These are phyloP conservation scores for Paratrypauchen microcephalus DNA, from an alignment of 2,797 vertebrate genomes.

Conservation along the genomic window DNA sequence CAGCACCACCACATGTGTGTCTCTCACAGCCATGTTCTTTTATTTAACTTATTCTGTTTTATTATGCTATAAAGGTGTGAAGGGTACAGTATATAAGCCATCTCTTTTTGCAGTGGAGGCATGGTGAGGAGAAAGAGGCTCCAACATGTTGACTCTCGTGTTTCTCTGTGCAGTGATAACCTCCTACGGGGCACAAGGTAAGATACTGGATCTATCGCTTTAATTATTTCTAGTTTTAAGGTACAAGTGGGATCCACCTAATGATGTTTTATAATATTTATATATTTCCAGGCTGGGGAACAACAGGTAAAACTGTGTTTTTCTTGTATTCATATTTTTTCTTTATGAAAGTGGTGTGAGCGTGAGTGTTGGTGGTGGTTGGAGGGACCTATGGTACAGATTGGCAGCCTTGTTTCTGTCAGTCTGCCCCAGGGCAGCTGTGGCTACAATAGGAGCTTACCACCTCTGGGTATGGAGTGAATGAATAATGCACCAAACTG, in stretches of 20 bases:
- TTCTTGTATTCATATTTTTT: neutral
- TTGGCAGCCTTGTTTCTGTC: no score
- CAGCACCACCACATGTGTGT: conserved; percentile 39
- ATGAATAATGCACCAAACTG: no score
- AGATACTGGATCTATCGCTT: neutral
- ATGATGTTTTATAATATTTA: neutral
- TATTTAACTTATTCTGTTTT: conserved; percentile 23
- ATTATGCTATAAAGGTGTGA: conserved; percentile 10
- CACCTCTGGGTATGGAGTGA: no score
- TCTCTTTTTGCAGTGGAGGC: conserved; percentile 8
- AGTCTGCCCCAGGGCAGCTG: no score
- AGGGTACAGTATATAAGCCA: conserved; percentile 47
- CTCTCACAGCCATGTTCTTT: conserved; percentile 51
- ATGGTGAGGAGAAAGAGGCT: conserved; percentile 24
- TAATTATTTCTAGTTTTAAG: neutral
- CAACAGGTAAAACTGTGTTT: neutral
- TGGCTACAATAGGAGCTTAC: no score
- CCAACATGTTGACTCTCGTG: conserved; percentile 56
- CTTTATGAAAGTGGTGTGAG: no score
- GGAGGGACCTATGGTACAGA: no score
- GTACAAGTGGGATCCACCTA: neutral
- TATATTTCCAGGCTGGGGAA: neutral
- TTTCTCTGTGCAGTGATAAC: conserved; percentile 45
- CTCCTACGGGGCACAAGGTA: conserved; percentile 50
- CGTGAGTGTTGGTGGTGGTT: no score